Evolutionary conservation across 1,140 invertebrate species (phyloP), one percentile per base, ranked within the genome.

Genomic region (Asobara japonica): DNA sequence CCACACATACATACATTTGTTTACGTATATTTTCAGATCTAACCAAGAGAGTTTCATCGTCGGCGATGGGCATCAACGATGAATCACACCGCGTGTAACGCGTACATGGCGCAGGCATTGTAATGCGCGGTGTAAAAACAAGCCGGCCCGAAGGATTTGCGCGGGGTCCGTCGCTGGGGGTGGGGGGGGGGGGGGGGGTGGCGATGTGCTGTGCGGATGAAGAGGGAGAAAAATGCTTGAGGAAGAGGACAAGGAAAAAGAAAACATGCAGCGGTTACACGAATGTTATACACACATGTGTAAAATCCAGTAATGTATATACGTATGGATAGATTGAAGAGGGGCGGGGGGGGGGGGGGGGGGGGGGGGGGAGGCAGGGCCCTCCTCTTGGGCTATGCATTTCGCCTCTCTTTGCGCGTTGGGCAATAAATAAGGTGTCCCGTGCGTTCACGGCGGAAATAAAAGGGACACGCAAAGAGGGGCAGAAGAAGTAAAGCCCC

Each of bases 71-170:
- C 18, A 7, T n/a, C 25, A 61, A 29, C 71, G 33, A 72, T 72
- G 71, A 72, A 72, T 72, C 71, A 72, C 67, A 48, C 36, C 61
- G 56, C 65, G 71, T 72, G 71, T 72, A 67, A 72, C 56, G 41
- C 65, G 61, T 73, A 73, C 65, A 73, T 73, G 71, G 65, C 69
- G 30, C 71, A 30, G 65, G 61, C 72, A 80, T 80, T 80, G 79
- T 81, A 77, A 76, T 73, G 73, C 69, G 72, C 64, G 51, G 65
- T 77, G 74, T 80, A 80, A 80, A 82, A 82, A 81, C 77, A 72
- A 72, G 65, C 60, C 30, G 13, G 33, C 22, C 31, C 30, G 45
- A 51, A 64, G 72, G 73, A 75, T 45, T 67, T 56, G 16, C 65
- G 61, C 30, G 7, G 13, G 29, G 29, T 11, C 20, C 61, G 31